These are phyloP conservation scores for Sympetrum striolatum DNA, from an alignment of 2,888 invertebrate species.

Conservation along the genomic window DNA sequence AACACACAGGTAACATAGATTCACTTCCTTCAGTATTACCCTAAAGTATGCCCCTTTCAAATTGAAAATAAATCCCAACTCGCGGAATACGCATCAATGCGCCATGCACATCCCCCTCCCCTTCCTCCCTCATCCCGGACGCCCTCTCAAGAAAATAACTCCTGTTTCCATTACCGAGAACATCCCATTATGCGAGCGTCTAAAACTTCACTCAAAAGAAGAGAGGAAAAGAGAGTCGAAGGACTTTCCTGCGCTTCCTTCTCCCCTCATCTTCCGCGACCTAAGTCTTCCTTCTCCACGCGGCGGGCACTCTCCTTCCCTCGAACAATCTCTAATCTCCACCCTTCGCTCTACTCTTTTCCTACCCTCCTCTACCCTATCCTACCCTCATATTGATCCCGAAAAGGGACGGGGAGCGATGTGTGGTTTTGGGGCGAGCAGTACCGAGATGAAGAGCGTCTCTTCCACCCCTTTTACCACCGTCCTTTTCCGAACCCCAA, in stretches of 20 bases:
- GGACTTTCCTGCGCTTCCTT: background rate
- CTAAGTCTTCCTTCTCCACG: background rate
- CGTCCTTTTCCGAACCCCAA: background rate
- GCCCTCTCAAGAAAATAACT: background rate
- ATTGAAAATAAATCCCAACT: background rate
- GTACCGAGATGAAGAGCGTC: background rate
- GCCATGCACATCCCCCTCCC: background rate
- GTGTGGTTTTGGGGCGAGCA: background rate
- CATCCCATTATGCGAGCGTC: background rate
- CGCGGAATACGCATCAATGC: background rate
- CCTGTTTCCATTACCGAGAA: background rate
- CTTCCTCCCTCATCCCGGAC: background rate
- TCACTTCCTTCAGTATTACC: no score
- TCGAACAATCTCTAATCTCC: background rate
- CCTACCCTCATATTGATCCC: background rate
- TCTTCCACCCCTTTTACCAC: background rate
- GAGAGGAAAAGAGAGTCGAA: background rate
- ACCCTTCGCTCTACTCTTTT: background rate
- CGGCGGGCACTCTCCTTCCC: background rate
- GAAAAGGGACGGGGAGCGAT: background rate
- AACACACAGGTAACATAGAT: no score
- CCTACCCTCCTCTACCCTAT: background rate
- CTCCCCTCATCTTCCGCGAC: background rate
- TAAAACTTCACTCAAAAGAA: background rate
- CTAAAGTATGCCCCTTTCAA: background rate